Conservation (phyloP, 2,888 invertebrate genomes). For the Morpho achilles region DNA sequence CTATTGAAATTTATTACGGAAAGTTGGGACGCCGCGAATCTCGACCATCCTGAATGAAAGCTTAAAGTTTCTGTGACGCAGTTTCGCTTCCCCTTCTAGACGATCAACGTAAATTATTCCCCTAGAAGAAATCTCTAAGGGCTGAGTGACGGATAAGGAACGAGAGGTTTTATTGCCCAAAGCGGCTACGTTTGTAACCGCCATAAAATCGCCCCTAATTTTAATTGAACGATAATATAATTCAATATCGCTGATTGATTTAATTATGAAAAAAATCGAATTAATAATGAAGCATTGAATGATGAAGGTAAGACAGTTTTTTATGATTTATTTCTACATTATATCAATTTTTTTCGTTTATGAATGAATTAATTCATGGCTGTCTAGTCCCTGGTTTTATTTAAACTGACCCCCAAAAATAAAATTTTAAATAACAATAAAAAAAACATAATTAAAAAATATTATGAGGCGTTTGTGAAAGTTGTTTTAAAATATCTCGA, state of each 20-base stretch:
- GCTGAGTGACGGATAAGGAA: slow-evolving; percentile 77
- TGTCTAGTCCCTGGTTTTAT: no score
- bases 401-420: no score
- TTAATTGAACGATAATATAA: slow-evolving; percentile 73
- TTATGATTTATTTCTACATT: no score
- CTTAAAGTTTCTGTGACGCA: slow-evolving; percentile 78
- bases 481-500: no score
- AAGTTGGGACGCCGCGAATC: slow-evolving; percentile 71
- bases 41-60: slow-evolving; percentile 71
- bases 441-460: no score
- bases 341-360: no score
- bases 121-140: slow-evolving; percentile 76
- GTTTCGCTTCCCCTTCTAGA: slow-evolving; percentile 71
- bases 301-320: no score
- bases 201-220: slow-evolving; percentile 69
- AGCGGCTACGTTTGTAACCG: slow-evolving; percentile 60
- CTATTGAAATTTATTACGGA: slow-evolving; percentile 70
- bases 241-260: slow-evolving; percentile 61
- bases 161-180: slow-evolving; percentile 72
- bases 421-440: no score
- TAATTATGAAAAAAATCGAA: slow-evolving; percentile 37
- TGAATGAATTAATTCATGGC: no score
- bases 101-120: slow-evolving; percentile 79
- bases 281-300: slow-evolving; percentile 1
- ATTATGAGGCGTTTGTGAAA: no score